These are phyloP conservation scores for Rhagophthalmus giganteus DNA, from an alignment of 2,888 invertebrate genomes.

Conservation along the genomic window DNA sequence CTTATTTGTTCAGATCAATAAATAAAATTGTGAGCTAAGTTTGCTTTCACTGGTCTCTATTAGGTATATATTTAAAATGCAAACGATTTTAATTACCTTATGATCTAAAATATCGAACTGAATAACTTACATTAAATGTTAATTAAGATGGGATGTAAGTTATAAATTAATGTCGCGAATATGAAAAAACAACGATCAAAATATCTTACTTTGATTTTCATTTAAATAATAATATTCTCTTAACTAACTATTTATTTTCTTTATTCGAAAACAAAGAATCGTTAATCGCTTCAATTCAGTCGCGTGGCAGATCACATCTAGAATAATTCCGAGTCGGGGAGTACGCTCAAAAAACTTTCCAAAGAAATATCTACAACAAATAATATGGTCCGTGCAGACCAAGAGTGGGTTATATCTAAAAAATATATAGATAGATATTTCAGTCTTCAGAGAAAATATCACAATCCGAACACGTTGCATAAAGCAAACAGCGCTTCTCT, in stretches of 20 bases:
- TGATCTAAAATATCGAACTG: conserved; percentile 23
- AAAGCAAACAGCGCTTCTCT: conserved; percentile 49
- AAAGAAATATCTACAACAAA: conserved; percentile 35
- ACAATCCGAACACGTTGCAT: conserved; percentile 49
- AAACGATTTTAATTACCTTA: conserved; percentile 23
- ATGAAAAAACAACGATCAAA: conserved; percentile 1
- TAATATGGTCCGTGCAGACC: conserved; percentile 26
- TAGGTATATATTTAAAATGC: conserved; percentile 29
- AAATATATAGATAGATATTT: conserved; percentile 55
- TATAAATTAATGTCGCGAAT: conserved; percentile 9
- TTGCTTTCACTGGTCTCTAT: too few species aligned
- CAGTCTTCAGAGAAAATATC: conserved; percentile 61
- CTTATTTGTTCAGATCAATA: conserved; percentile 28
- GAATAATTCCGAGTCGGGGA: conserved; percentile 54
- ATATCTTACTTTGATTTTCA: too few species aligned
- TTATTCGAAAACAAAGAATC: conserved; percentile 40
- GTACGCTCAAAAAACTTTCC: conserved; percentile 45
- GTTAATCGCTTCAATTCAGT: conserved; percentile 52
- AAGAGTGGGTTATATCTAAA: conserved; percentile 43
- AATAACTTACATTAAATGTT: conserved; percentile 17
- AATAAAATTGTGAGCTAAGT: conserved; percentile 19
- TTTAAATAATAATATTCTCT: conserved; percentile 18
- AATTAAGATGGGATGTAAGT: conserved; percentile 24
- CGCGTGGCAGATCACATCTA: conserved; percentile 54
- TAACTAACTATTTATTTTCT: conserved; percentile 30